Percentiles rank a stretch among this genome's conserved stretches.
Evolutionary conservation across 2,113 vertebrate species (phyloP).

Genomic region (Vidua macroura): DNA sequence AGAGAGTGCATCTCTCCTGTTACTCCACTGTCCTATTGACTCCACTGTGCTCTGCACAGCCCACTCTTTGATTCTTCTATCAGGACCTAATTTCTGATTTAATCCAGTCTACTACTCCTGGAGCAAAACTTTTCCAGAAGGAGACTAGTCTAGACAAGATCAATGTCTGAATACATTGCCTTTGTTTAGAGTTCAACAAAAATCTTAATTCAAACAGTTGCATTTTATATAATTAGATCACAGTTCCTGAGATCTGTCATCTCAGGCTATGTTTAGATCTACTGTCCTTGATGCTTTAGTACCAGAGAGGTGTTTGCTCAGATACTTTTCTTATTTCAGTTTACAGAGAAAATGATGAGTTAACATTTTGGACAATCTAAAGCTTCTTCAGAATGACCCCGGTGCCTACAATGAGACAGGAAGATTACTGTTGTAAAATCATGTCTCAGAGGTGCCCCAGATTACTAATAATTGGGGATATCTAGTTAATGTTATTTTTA

Average conservation of each 20-base stretch:
- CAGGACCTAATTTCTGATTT: background rate
- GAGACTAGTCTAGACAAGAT: background rate
- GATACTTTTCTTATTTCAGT: background rate
- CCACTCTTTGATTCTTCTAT: background rate
- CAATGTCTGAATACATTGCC: background rate
- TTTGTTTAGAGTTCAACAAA: background rate
- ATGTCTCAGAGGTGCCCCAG: background rate
- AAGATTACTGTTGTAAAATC: background rate
- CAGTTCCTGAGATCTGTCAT: background rate
- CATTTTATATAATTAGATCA: background rate
- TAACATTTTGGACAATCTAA: background rate
- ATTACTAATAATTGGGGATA: background rate
- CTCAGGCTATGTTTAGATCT: rapidly evolving
- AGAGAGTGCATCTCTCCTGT: background rate
- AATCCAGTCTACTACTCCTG: background rate
- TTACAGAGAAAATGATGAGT: background rate
- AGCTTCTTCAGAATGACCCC: background rate
- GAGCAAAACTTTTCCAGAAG: background rate
- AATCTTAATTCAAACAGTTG: background rate
- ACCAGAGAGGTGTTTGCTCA: background rate
- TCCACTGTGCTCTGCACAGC: background rate
- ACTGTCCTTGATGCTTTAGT: background rate
- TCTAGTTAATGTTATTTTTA: background rate
- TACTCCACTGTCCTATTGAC: background rate
- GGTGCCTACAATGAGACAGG: background rate